These are phyloP conservation scores for Triops cancriformis DNA, from an alignment of 1,140 invertebrate genomes.

Conservation along the genomic window DNA sequence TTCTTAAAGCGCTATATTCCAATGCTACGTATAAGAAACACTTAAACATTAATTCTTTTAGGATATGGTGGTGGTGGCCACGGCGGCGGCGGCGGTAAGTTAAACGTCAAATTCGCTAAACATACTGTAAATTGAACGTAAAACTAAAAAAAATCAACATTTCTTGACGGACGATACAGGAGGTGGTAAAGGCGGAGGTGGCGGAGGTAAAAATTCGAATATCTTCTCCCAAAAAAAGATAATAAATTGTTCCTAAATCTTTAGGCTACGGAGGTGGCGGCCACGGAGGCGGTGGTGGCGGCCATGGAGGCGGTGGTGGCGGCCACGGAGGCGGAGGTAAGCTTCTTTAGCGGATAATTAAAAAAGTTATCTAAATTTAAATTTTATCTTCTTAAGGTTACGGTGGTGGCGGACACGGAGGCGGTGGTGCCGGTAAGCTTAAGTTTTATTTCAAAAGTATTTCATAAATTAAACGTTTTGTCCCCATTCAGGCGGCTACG, in stretches of 20 bases:
- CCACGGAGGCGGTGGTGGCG: not conserved
- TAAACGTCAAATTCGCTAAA: too few relatives aligned
- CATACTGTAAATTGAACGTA: too few relatives aligned
- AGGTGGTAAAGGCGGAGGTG: constrained; percentile 7
- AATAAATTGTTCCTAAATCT: not conserved
- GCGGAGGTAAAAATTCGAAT: not conserved
- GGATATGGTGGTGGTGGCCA: not conserved
- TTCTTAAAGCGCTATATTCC: too few relatives aligned
- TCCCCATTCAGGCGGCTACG: not conserved
- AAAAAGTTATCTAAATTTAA: not conserved
- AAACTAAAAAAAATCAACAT: too few relatives aligned
- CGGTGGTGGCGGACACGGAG: not conserved
- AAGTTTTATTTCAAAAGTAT: not conserved
- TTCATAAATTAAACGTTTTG: too few relatives aligned
- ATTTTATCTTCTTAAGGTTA: not conserved
- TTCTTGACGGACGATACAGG: not conserved
- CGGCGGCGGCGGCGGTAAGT: not conserved
- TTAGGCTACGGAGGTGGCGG: not conserved
- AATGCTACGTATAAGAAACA: too few relatives aligned
- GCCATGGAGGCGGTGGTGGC: not conserved
- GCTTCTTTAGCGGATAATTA: not conserved
- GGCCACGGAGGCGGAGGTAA: not conserved
- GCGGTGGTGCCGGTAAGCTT: not conserved
- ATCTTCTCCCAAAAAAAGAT: not conserved
- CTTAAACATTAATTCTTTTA: not conserved